phyloP scores from a whole-genome alignment of 1,140 invertebrate species.

The Heliconius melpomene region DNA sequence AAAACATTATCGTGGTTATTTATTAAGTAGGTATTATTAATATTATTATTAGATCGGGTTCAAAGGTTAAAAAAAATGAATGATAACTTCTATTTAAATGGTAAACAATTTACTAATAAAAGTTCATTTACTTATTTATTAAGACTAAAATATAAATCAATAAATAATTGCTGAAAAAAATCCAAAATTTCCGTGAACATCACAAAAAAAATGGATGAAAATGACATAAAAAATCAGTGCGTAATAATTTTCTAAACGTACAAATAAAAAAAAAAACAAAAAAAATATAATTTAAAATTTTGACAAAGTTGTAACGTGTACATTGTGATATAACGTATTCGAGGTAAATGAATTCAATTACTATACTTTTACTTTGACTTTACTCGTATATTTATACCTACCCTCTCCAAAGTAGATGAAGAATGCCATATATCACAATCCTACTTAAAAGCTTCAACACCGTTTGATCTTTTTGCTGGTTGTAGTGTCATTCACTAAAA shows the following conservation, averaged over 20 bases:
- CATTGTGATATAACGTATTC: slow-evolving; percentile 39
- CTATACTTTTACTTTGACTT: slow-evolving; percentile 17
- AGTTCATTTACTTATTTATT: too few relatives aligned
- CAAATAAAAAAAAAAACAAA: too few relatives aligned
- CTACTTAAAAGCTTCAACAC: slow-evolving; percentile 36
- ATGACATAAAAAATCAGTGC: neutral
- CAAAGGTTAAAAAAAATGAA: too few relatives aligned
- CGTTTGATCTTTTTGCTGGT: slow-evolving; percentile 37
- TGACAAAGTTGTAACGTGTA: slow-evolving; percentile 18
- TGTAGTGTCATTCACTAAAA: slow-evolving; percentile 28
- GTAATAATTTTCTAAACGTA: neutral
- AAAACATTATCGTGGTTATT: too few relatives aligned
- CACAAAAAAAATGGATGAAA: too few relatives aligned
- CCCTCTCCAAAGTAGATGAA: slow-evolving; percentile 40
- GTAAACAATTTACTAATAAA: too few relatives aligned
- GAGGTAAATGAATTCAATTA: slow-evolving; percentile 39
- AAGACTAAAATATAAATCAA: too few relatives aligned
- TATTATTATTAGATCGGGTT: too few relatives aligned
- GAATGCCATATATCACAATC: slow-evolving; percentile 42
- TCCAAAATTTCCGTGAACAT: too few relatives aligned
- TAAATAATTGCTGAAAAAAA: too few relatives aligned
- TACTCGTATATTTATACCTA: slow-evolving; percentile 9
- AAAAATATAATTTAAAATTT: neutral
- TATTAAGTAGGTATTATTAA: too few relatives aligned
- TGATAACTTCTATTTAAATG: too few relatives aligned